Percentiles rank a stretch among this genome's conserved stretches.
phyloP scores from a whole-genome alignment of 1,140 invertebrate genomes.

The Drosophila murphyi region DNA sequence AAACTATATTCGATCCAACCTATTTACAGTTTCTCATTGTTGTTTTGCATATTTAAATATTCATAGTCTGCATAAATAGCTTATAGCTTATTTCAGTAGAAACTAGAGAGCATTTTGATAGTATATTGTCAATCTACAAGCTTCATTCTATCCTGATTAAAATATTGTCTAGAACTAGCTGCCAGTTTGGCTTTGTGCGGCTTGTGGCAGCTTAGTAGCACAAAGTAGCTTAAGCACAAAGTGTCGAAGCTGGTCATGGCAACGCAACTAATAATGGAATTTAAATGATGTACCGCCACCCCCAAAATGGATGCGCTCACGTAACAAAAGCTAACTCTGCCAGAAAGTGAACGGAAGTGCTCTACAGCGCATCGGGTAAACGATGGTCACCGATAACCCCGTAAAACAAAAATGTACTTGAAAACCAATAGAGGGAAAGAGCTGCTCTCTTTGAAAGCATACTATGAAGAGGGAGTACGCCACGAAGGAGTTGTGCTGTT shows the following conservation, averaged over 20 bases:
- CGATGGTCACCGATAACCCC: constrained; percentile 1
- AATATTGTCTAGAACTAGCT: constrained; percentile 27
- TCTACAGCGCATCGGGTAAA: background rate
- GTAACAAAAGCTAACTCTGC: constrained; percentile 18
- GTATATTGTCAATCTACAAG: constrained; percentile 2
- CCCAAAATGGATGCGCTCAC: constrained; percentile 38
- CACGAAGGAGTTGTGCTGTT: constrained; percentile 10
- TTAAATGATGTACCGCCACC: constrained; percentile 51
- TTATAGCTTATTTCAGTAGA: background rate
- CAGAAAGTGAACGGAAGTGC: background rate
- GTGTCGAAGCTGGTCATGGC: constrained; percentile 27
- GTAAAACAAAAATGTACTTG: background rate
- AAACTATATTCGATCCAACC: too few relatives aligned
- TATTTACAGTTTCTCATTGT: background rate
- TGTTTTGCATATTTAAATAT: constrained; percentile 1
- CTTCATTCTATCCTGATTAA: constrained; percentile 9
- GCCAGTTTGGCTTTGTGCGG: constrained; percentile 27
- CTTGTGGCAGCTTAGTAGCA: constrained; percentile 40
- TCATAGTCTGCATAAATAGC: background rate
- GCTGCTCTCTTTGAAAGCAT: constrained; percentile 23
- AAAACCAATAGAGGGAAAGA: background rate
- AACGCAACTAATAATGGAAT: constrained; percentile 31
- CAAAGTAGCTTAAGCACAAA: constrained; percentile 55
- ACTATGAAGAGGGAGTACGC: constrained; percentile 14
- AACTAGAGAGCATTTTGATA: constrained; percentile 7